Evolutionary conservation across 2,797 vertebrate genomes (phyloP).

Genomic region (Sebastolobus altivelis): DNA sequence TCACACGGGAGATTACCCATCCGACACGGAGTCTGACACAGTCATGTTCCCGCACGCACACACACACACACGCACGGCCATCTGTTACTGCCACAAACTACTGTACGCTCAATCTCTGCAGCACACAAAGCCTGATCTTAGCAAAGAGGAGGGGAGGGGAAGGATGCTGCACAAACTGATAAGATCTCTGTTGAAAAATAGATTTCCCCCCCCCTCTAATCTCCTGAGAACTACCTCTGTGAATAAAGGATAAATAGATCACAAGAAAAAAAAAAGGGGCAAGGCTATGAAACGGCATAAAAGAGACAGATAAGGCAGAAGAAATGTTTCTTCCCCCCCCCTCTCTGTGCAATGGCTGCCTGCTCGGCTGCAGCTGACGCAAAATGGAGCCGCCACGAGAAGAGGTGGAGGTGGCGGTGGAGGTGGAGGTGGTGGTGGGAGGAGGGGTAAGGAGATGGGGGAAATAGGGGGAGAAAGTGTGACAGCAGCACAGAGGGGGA

Average conservation of each 20-base stretch:
- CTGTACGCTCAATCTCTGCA: conserved; percentile 51
- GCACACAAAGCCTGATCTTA: conserved; percentile 58
- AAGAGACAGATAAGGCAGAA: conserved; percentile 16
- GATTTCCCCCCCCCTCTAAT: conserved; percentile 17
- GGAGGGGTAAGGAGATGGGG: conserved; percentile 27
- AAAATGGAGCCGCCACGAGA: conserved; percentile 75
- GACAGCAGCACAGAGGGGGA: conserved; percentile 44
- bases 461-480: conserved; percentile 35
- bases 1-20: conserved; percentile 71
- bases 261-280: not conserved
- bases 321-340: conserved; percentile 12
- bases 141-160: conserved; percentile 46
- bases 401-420: not conserved
- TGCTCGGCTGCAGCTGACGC: conserved; percentile 59
- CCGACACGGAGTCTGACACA: conserved; percentile 72
- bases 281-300: conserved; percentile 9
- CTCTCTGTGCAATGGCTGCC: conserved; percentile 69
- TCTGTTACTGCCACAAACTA: conserved; percentile 74
- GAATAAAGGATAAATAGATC: conserved; percentile 64
- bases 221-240: conserved; percentile 61
- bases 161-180: conserved; percentile 62
- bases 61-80: conserved; percentile 43
- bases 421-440: conserved; percentile 13
- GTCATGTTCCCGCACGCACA: conserved; percentile 7
- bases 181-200: conserved; percentile 63